These are phyloP conservation scores for Platalea minor DNA, from an alignment of 2,797 vertebrate genomes.

Conservation along the genomic window DNA sequence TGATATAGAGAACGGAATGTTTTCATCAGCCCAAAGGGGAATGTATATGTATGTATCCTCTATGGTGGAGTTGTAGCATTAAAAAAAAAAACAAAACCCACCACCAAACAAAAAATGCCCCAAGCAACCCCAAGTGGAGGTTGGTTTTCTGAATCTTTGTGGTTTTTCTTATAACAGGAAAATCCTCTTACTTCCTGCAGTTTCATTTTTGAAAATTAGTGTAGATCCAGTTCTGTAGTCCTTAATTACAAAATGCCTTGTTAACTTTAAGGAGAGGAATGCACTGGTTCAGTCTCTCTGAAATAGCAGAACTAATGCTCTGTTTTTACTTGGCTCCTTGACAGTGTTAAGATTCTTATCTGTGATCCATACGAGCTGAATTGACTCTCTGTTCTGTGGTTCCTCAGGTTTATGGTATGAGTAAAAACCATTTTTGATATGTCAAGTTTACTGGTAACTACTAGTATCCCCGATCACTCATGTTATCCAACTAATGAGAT, in stretches of 20 bases:
- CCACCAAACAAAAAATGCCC: too few relatives aligned
- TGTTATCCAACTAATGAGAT: background rate
- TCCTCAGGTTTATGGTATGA: background rate
- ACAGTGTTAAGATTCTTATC: background rate
- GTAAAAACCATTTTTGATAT: background rate
- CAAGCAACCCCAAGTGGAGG: background rate
- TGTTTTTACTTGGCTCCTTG: background rate
- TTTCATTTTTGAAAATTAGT: background rate
- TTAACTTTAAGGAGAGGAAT: background rate
- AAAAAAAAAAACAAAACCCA: background rate
- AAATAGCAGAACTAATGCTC: background rate
- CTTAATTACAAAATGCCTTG: background rate
- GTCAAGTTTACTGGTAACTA: background rate
- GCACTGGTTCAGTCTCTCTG: background rate
- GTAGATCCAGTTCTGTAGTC: background rate
- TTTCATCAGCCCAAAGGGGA: background rate
- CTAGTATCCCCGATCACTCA: background rate
- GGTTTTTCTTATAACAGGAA: background rate
- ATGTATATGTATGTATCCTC: background rate
- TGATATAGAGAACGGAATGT: background rate
- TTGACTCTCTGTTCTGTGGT: background rate
- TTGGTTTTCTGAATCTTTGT: background rate
- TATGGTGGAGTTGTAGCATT: background rate
- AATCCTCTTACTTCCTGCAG: background rate
- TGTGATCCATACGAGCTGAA: background rate